These are phyloP conservation scores for Mormyrus lacerda DNA, from an alignment of 2,113 vertebrate genomes.

Conservation along the genomic window DNA sequence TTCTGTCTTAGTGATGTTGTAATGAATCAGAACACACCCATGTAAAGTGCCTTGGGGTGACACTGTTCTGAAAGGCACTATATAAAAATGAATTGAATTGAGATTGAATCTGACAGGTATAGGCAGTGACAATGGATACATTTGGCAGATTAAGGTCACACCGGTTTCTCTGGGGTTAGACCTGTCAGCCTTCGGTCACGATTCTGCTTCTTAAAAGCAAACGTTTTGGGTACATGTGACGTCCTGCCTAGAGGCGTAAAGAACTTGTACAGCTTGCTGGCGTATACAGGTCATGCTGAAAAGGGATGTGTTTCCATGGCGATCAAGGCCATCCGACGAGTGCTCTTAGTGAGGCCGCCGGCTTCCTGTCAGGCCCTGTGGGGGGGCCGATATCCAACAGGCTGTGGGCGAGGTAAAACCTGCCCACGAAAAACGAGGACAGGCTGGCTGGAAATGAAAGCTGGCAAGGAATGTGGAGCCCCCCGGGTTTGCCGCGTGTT, in stretches of 20 bases:
- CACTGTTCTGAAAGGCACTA: background rate
- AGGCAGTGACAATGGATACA: background rate
- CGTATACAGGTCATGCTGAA: conserved; percentile 55
- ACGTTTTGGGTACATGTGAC: background rate
- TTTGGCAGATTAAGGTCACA: background rate
- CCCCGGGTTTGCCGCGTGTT: background rate
- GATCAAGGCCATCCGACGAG: background rate
- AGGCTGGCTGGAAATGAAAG: background rate
- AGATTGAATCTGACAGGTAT: background rate
- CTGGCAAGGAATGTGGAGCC: background rate
- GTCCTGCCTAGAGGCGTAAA: background rate
- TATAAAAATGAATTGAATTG: background rate
- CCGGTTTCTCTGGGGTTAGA: background rate
- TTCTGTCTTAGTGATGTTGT: background rate
- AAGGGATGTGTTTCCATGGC: conserved; percentile 54
- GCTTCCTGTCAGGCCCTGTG: background rate
- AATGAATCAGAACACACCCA: background rate
- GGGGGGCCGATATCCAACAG: background rate
- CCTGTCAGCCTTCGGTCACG: background rate
- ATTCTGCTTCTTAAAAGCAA: background rate
- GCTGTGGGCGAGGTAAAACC: background rate
- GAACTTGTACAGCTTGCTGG: conserved; percentile 38
- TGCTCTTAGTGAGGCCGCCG: background rate
- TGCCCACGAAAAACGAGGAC: background rate
- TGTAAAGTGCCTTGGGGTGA: background rate